Evolutionary conservation across 2,888 invertebrate genomes (phyloP).

Genomic region (Hyposoter didymator): DNA sequence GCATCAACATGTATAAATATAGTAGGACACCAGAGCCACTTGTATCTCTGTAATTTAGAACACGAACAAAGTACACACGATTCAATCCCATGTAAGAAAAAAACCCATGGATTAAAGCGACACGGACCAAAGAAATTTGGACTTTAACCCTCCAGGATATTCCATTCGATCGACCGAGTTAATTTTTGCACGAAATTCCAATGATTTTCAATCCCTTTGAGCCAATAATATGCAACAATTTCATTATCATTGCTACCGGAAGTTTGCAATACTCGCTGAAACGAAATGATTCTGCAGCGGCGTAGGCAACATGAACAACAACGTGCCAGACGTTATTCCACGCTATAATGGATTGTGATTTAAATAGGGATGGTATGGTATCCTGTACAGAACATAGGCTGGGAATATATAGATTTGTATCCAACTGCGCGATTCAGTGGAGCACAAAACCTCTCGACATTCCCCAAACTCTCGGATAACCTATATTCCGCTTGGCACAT

Average conservation of each 20-base stretch:
- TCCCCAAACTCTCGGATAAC: slow-evolving; percentile 52
- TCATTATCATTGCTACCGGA: background rate
- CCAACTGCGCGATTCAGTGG: slow-evolving; percentile 48
- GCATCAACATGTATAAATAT: slow-evolving; percentile 5
- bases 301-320: slow-evolving; percentile 20
- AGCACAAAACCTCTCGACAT: slow-evolving; percentile 63
- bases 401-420: slow-evolving; percentile 31
- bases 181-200: background rate
- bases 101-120: background rate
- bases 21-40: background rate
- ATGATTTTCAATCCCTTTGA: background rate
- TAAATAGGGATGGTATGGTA: slow-evolving; percentile 42
- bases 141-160: background rate
- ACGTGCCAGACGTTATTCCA: slow-evolving; percentile 38
- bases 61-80: background rate
- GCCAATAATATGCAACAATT: background rate
- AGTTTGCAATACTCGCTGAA: slow-evolving; percentile 3
- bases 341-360: slow-evolving; percentile 33
- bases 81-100: background rate
- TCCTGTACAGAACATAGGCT: slow-evolving; percentile 30
- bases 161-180: background rate
- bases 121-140: background rate
- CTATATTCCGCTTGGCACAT: slow-evolving; percentile 22
- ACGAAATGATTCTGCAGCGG: slow-evolving; percentile 8
- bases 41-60: background rate